Evolutionary conservation across 2,888 invertebrate species (phyloP).

Genomic region (Muschampia plurimacula): DNA sequence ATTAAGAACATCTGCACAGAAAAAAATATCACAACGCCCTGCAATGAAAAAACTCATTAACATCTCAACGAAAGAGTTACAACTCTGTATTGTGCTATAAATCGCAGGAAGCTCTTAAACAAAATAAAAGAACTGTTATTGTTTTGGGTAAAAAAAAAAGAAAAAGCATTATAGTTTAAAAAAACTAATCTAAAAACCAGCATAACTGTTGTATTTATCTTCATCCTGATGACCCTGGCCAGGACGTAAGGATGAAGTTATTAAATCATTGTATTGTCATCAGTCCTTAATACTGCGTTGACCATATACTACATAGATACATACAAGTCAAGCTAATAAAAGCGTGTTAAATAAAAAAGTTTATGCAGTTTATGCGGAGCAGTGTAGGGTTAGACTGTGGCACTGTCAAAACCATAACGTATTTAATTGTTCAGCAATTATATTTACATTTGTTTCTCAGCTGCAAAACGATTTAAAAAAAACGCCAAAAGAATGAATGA

Average conservation of each 20-base stretch:
- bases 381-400: slow-evolving; percentile 21
- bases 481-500: background rate
- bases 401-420: slow-evolving; percentile 24
- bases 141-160: slow-evolving; percentile 62
- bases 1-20: slow-evolving; percentile 44
- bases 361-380: slow-evolving; percentile 58
- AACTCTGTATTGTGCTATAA: slow-evolving; percentile 60
- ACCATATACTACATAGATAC: too few species aligned
- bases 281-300: background rate
- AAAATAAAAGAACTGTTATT: slow-evolving; percentile 55
- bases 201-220: too few species aligned
- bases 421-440: slow-evolving; percentile 23
- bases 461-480: background rate
- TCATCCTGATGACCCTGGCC: too few species aligned
- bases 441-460: slow-evolving; percentile 2
- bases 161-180: background rate
- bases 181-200: too few species aligned
- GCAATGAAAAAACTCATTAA: slow-evolving; percentile 57
- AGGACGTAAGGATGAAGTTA: too few species aligned
- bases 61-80: slow-evolving; percentile 75
- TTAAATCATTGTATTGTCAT: too few species aligned
- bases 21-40: slow-evolving; percentile 33
- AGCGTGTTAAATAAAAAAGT: slow-evolving; percentile 7
- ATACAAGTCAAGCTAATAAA: too few species aligned
- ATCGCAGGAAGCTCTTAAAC: slow-evolving; percentile 62